Percentiles rank a stretch among this genome's conserved stretches.
phyloP scores from a whole-genome alignment of 30 jellyfish, hydroid and myxozoan genomes.

The Aurelia sp. region DNA sequence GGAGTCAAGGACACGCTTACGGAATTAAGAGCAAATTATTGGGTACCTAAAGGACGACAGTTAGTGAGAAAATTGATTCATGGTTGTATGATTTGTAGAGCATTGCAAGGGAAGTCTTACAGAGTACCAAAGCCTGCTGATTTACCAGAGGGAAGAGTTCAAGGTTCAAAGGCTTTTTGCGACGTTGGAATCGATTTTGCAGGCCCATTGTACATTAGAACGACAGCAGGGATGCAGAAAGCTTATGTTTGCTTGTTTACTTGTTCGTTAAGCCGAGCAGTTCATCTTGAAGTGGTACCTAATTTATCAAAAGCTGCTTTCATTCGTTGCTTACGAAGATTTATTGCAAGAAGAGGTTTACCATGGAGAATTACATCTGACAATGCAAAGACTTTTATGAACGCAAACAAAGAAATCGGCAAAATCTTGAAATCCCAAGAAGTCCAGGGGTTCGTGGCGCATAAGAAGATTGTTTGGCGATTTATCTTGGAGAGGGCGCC shows the following conservation, averaged over 20 bases:
- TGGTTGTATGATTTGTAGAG: conserved; percentile 21
- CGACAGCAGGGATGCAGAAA: conserved; percentile 12
- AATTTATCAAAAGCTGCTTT: conserved; percentile 19
- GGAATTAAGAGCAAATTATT: conserved; percentile 39
- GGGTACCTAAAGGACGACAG: conserved; percentile 36
- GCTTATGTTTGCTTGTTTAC: conserved; percentile 26
- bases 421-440: conserved; percentile 5
- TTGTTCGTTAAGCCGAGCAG: conserved; percentile 8
- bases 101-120: conserved; percentile 27
- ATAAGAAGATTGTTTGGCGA: too few species aligned
- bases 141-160: conserved; percentile 33
- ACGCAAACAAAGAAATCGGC: too few species aligned
- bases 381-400: too few species aligned
- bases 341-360: too few species aligned
- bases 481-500: too few species aligned
- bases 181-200: conserved; percentile 23
- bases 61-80: conserved; percentile 25
- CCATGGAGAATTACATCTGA: too few species aligned
- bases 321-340: conserved; percentile 23
- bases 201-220: conserved; percentile 28
- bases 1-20: conserved; percentile 46
- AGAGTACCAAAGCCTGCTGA: conserved; percentile 35
- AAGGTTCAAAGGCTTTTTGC: conserved; percentile 6
- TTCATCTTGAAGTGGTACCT: conserved; percentile 11
- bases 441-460: not conserved